Evolutionary conservation across 2,113 vertebrate genomes (phyloP).

Genomic region (Lepus europaeus): DNA sequence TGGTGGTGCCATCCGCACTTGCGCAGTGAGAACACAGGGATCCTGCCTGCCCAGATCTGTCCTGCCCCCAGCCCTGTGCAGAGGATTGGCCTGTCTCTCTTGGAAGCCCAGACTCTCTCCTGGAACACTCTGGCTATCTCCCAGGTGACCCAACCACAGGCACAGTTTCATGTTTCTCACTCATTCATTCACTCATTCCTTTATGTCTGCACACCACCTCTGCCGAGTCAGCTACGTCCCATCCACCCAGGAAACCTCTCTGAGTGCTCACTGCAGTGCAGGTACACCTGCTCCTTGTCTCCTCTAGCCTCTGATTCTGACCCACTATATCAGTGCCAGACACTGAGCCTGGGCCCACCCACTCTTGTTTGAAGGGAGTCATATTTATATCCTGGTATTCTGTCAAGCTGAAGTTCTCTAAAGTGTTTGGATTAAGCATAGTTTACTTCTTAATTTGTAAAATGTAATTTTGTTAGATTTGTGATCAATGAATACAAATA

Average conservation of each 20-base stretch:
- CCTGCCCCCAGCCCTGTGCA: not conserved
- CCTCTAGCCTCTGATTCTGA: too few relatives aligned
- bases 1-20: accelerated
- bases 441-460: slow-evolving; percentile 27
- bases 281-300: accelerated
- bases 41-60: not conserved
- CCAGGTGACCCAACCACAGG: not conserved
- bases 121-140: not conserved
- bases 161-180: too few relatives aligned
- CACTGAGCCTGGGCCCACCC: accelerated
- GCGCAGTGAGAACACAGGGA: accelerated
- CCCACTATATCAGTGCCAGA: not conserved
- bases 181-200: not conserved
- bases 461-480: not conserved
- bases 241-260: not conserved
- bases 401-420: not conserved
- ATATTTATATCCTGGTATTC: not conserved
- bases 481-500: not conserved
- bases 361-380: not conserved
- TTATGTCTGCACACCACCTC: not conserved
- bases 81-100: not conserved
- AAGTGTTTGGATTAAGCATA: not conserved
- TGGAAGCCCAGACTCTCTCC: accelerated
- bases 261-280: not conserved
- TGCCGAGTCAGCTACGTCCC: not conserved